phyloP scores from a whole-genome alignment of 2,797 vertebrate genomes.

The Pampus argenteus region DNA sequence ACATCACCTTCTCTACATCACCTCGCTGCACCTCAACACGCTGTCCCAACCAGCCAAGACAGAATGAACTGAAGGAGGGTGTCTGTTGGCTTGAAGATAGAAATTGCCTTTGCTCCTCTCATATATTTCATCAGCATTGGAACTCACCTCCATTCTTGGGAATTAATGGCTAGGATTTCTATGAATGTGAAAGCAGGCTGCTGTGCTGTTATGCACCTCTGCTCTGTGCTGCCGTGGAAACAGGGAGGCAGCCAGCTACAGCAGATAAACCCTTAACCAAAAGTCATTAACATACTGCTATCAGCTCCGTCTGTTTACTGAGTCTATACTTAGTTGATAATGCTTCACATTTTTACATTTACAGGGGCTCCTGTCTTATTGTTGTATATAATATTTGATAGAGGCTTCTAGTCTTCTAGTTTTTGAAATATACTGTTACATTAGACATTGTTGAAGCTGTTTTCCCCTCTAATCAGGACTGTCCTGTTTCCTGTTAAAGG shows the following conservation, averaged over 20 bases:
- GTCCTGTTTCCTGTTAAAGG: too few relatives aligned
- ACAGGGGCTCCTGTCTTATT: neutral
- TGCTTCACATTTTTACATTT: slow-evolving; percentile 12
- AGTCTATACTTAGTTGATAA: slow-evolving; percentile 10
- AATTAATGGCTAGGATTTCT: slow-evolving; percentile 85
- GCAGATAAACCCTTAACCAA: slow-evolving; percentile 32
- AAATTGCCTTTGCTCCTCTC: slow-evolving; percentile 81
- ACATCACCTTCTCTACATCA: slow-evolving; percentile 23
- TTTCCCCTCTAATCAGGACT: neutral
- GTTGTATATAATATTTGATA: neutral
- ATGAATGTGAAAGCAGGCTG: slow-evolving; percentile 87
- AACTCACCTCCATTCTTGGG: slow-evolving; percentile 77
- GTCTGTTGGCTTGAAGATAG: slow-evolving; percentile 83
- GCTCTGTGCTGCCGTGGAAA: slow-evolving; percentile 71
- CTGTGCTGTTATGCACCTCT: slow-evolving; percentile 54
- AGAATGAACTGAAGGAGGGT: slow-evolving; percentile 67
- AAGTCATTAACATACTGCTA: slow-evolving; percentile 29
- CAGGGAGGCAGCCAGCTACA: slow-evolving; percentile 52
- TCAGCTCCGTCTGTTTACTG: neutral
- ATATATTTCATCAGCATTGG: slow-evolving; percentile 82
- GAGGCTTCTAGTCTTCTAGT: neutral
- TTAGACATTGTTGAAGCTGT: neutral
- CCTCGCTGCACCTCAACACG: slow-evolving; percentile 42
- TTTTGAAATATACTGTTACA: neutral
- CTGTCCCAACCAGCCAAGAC: slow-evolving; percentile 42